Percentiles rank a stretch among this genome's conserved stretches.
Conservation (phyloP, 2,888 invertebrate genomes). For the Opisthograptis luteolata region DNA sequence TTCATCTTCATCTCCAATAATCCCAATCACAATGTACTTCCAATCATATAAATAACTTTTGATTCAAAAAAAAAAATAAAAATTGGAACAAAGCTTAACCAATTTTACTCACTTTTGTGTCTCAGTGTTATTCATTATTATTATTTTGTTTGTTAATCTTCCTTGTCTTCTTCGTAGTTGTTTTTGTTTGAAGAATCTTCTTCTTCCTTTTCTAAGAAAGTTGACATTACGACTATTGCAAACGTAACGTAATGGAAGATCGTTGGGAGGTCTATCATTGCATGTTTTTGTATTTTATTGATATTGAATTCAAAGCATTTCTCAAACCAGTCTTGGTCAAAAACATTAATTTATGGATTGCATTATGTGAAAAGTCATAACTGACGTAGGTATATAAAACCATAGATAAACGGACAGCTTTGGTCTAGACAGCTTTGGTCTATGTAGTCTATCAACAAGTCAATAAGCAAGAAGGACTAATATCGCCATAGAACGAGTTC, state of each 20-base stretch:
- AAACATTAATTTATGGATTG: neutral
- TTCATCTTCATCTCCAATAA: no score
- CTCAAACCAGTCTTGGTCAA: no score
- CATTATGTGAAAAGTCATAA: slow-evolving; percentile 4
- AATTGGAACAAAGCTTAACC: no score
- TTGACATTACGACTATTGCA: slow-evolving; percentile 44
- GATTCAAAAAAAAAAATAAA: no score
- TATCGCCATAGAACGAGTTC: slow-evolving; percentile 45
- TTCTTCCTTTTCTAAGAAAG: slow-evolving; percentile 26
- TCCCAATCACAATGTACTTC: no score
- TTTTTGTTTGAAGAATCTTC: slow-evolving; percentile 17
- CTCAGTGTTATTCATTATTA: no score
- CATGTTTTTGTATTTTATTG: no score
- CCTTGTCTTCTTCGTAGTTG: neutral
- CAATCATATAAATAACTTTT: no score
- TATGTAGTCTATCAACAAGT: slow-evolving; percentile 44
- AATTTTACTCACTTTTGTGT: no score
- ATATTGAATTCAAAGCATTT: slow-evolving; percentile 7
- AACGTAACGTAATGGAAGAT: slow-evolving; percentile 53
- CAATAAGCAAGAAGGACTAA: slow-evolving; percentile 49
- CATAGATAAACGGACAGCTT: neutral
- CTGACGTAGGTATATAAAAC: no score
- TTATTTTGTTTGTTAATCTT: no score
- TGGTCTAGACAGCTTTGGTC: slow-evolving; percentile 48
- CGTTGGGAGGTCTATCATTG: slow-evolving; percentile 50